Evolutionary conservation across 2,797 vertebrate species (phyloP), one percentile per base, ranked within the genome.

Genomic region (Sebastiscus albofasciatus): DNA sequence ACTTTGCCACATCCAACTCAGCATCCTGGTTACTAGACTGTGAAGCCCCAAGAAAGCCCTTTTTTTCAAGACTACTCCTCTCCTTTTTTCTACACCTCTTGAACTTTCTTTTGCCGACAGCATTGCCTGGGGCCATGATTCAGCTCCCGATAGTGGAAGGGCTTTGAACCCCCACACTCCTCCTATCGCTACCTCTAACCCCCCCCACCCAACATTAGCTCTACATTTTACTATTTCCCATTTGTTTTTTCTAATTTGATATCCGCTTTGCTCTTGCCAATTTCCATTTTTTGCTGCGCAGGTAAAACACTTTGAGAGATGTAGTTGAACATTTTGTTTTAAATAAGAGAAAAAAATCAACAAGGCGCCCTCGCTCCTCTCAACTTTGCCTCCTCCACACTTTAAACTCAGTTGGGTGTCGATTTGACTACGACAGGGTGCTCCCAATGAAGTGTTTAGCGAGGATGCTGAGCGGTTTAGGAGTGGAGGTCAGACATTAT

Each of bases 101-200:
- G 92, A 95, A 94, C 93, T 92, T 92, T 93, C 84, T 92, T 86
- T 88, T 88, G 91, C 95, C 89, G 49, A 71, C 36, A 87, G 95
- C 93, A 22, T 85, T 20, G 92, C 94, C 94, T 46, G 34, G 67
- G 88, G 95, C 92, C 56, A 89, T 89, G 87, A 90, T 92, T 90
- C 89, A 70, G 83, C 84, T 93, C 86, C 86, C 83, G 65, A 83
- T 84, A 81, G 87, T 77, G 79, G 70, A 68, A 79, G 20, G 60
- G 89, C 92, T 94, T 93, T 92, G 87, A 91, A 91, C 83, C 86
- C 33, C 67, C 27, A 39, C 56, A 33, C 72, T 81, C 80, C 83
- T 87, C 88, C 85, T 81, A 85, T 42, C 34, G n/a, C 67, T 68
- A 68, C 73, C 66, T 83, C 58, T 66, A 79, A 78, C 56, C 46